phyloP scores from a whole-genome alignment of 2,113 vertebrate species.

The Leiothrix lutea region DNA sequence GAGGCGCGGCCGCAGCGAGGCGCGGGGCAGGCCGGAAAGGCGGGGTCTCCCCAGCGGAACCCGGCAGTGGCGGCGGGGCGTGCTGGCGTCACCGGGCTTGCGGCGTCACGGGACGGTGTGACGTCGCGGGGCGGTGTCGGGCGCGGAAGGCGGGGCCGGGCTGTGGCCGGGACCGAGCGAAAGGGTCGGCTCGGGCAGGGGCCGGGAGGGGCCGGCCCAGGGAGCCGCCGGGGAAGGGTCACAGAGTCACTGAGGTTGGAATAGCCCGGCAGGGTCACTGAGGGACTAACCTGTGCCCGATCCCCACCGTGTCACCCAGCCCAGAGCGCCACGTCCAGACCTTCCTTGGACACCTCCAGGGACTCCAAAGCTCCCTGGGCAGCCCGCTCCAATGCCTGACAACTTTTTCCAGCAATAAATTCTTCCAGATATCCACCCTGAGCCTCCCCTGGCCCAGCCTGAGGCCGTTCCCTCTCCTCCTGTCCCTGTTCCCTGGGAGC shows the following conservation, averaged over 20 bases:
- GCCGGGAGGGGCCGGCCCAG: background rate
- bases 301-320: background rate
- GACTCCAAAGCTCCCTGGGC: background rate
- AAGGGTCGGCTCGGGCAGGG: too few relatives aligned
- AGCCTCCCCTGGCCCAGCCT: rapidly evolving
- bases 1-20: too few relatives aligned
- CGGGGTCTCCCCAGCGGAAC: too few relatives aligned
- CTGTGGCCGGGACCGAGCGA: too few relatives aligned
- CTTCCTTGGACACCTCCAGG: background rate
- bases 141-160: too few relatives aligned
- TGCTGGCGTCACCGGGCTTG: too few relatives aligned
- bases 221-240: background rate
- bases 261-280: too few relatives aligned
- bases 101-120: too few relatives aligned
- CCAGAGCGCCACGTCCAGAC: rapidly evolving
- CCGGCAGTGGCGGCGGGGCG: too few relatives aligned
- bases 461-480: background rate
- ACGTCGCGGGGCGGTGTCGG: too few relatives aligned
- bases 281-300: background rate
- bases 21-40: too few relatives aligned
- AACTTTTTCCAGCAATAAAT: background rate
- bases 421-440: rapidly evolving
- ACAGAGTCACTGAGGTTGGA: too few relatives aligned
- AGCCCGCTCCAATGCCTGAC: rapidly evolving
- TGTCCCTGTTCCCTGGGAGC: background rate